Conservation (phyloP, 2,113 vertebrate genomes). For the Marcusenius ussheri region DNA sequence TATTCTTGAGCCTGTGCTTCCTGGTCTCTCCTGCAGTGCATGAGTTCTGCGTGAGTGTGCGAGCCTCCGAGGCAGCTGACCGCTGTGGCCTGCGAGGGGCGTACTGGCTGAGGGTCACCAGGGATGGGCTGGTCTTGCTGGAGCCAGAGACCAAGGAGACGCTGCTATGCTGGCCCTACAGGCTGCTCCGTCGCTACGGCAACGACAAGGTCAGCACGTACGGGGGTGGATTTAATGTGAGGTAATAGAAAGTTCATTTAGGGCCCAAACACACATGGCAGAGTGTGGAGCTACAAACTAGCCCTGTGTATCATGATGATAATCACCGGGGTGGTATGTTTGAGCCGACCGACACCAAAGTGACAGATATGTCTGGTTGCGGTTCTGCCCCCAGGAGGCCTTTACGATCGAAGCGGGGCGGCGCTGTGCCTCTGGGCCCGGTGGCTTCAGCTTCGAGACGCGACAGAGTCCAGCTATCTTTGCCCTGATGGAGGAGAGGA, state of each 20-base stretch:
- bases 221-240: not conserved
- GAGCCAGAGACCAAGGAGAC: conserved; percentile 51
- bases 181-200: conserved; percentile 82
- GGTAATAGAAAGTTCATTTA: not conserved
- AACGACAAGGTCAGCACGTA: conserved; percentile 70
- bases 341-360: not conserved
- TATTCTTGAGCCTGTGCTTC: not conserved
- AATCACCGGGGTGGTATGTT: not conserved
- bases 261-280: not conserved
- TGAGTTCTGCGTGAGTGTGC: conserved; percentile 71
- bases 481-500: conserved; percentile 72
- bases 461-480: conserved; percentile 80
- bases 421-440: conserved; percentile 81
- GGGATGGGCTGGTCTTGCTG: conserved; percentile 66
- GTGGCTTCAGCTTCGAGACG: conserved; percentile 85
- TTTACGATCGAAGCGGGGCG: conserved; percentile 90
- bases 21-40: conserved; percentile 49
- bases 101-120: conserved; percentile 73
- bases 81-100: conserved; percentile 72
- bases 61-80: conserved; percentile 71
- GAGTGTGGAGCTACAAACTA: not conserved
- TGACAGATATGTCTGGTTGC: not conserved
- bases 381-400: conserved; percentile 57
- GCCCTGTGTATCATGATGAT: not conserved
- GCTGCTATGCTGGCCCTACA: conserved; percentile 77